A percentile compares a stretch with the other conserved stretches of the same genome.
Evolutionary conservation across 2,797 vertebrate genomes (phyloP).

Genomic region (Schizopygopsis pylzovi): DNA sequence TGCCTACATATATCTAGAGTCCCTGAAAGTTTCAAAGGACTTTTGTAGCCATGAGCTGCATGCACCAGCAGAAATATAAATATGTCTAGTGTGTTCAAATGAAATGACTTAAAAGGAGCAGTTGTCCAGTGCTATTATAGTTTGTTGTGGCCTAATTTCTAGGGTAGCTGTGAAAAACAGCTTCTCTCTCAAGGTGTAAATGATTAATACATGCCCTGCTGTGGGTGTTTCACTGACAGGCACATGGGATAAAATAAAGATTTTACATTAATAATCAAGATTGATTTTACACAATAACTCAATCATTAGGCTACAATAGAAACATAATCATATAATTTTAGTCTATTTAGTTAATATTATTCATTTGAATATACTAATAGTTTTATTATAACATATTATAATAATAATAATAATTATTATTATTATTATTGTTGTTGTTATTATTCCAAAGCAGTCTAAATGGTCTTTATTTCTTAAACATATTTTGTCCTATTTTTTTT

Average conservation of each 20-base stretch:
- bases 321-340: neutral
- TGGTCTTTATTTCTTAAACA: neutral
- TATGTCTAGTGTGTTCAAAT: constrained; percentile 32
- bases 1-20: constrained; percentile 30
- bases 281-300: neutral
- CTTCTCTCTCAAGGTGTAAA: constrained; percentile 32
- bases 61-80: constrained; percentile 7
- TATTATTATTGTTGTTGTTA: neutral
- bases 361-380: neutral
- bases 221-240: constrained; percentile 32
- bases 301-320: neutral
- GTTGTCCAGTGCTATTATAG: neutral
- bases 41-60: constrained; percentile 5
- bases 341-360: neutral
- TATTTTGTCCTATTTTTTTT: neutral
- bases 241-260: neutral
- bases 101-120: constrained; percentile 30
- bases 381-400: neutral
- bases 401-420: neutral
- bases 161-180: constrained; percentile 10
- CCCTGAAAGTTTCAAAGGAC: constrained; percentile 24
- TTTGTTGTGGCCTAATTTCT: constrained; percentile 13
- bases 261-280: neutral
- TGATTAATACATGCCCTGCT: constrained; percentile 12
- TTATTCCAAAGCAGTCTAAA: neutral